phyloP scores from a whole-genome alignment of 2,888 invertebrate species.

The Caenorhabditis sp. region DNA sequence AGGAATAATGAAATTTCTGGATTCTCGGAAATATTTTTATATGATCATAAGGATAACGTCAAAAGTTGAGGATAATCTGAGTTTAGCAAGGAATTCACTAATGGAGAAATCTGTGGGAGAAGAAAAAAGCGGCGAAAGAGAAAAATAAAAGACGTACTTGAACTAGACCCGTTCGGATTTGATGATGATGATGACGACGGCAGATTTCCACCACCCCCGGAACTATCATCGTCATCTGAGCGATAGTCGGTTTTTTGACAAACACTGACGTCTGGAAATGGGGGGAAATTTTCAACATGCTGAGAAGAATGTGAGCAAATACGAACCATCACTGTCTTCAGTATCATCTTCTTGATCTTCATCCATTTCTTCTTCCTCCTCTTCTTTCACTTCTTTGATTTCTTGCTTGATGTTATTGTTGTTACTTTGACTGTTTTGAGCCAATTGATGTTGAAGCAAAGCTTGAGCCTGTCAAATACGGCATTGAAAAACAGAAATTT shows the following conservation, averaged over 20 bases:
- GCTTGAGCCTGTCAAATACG: slow-evolving; percentile 18
- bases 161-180: slow-evolving; percentile 46
- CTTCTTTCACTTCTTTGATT: slow-evolving; percentile 24
- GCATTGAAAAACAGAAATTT: background rate
- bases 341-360: slow-evolving; percentile 40
- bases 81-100: background rate
- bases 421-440: slow-evolving; percentile 27
- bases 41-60: slow-evolving; percentile 14
- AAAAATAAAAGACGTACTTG: slow-evolving; percentile 14
- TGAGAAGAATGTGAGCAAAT: background rate
- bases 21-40: slow-evolving; percentile 9
- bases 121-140: background rate
- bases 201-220: slow-evolving; percentile 29
- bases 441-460: slow-evolving; percentile 39
- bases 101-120: background rate
- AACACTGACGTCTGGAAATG: slow-evolving; percentile 42
- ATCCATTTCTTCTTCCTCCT: slow-evolving; percentile 33
- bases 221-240: slow-evolving; percentile 47
- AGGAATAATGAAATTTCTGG: background rate
- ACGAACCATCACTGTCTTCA: slow-evolving; percentile 22
- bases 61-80: slow-evolving; percentile 11
- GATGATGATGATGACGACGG: slow-evolving; percentile 27
- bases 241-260: slow-evolving; percentile 47
- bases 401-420: slow-evolving; percentile 37
- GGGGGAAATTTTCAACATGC: background rate